Evolutionary conservation across 1,140 invertebrate species (phyloP).

Genomic region (Leptonema lineaticorne): DNA sequence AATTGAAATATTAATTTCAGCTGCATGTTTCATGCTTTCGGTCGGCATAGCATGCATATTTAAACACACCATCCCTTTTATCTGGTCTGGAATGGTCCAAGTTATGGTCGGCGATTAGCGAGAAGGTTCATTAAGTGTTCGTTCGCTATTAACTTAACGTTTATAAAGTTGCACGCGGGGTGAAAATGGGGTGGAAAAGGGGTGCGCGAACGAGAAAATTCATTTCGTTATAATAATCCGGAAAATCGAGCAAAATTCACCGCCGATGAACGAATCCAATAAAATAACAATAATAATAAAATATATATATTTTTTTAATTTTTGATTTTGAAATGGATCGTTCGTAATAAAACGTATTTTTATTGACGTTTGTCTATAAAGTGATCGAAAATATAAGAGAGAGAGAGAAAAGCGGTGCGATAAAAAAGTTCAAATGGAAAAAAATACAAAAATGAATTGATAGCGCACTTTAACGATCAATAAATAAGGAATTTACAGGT

Average conservation of each 20-base stretch:
- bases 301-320: too few species aligned
- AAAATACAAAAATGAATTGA: conserved; percentile 18
- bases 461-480: conserved; percentile 4
- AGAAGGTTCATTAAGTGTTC: conserved; percentile 26
- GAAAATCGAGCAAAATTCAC: too few species aligned
- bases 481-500: background rate
- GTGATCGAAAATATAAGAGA: background rate
- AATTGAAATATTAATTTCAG: conserved; percentile 35
- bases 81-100: background rate
- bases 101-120: conserved; percentile 22
- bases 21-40: conserved; percentile 27
- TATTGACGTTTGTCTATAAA: background rate
- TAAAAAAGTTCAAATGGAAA: conserved; percentile 8
- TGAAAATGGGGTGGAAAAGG: too few species aligned
- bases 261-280: too few species aligned
- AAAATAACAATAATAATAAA: too few species aligned
- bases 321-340: too few species aligned
- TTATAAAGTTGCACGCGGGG: background rate
- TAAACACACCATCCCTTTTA: conserved; percentile 15
- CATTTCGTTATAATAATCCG: too few species aligned
- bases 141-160: conserved; percentile 3
- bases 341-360: conserved; percentile 8
- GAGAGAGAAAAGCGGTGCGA: background rate
- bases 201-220: too few species aligned
- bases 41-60: conserved; percentile 18